Conservation (phyloP, 2,888 invertebrate species). For the Lochmaea crataegi region DNA sequence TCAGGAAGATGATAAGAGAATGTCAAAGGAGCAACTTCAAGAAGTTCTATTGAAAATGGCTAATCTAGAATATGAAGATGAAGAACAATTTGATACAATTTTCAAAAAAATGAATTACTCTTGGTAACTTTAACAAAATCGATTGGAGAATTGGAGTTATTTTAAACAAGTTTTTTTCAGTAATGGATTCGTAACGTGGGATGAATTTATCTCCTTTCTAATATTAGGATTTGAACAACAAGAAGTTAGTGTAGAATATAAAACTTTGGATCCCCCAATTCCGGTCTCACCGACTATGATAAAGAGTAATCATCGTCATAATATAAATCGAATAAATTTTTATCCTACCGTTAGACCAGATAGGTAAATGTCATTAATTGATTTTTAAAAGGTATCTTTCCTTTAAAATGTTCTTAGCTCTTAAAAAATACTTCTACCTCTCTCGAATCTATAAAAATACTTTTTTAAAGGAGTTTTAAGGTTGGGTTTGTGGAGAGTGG, state of each 20-base stretch:
- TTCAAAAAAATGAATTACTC: conserved; percentile 70
- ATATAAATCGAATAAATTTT: conserved; percentile 74
- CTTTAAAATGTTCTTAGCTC: too few species aligned
- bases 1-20: conserved; percentile 62
- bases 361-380: conserved; percentile 12
- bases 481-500: too few species aligned
- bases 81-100: conserved; percentile 70
- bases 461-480: too few species aligned
- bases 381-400: too few species aligned
- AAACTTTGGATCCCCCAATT: conserved; percentile 73
- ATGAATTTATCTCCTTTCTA: conserved; percentile 82
- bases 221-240: conserved; percentile 78
- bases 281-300: conserved; percentile 70
- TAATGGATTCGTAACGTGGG: conserved; percentile 73
- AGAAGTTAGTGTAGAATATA: conserved; percentile 73
- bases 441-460: too few species aligned
- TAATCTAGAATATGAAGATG: conserved; percentile 69
- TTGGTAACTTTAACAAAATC: conserved; percentile 49
- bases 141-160: conserved; percentile 1
- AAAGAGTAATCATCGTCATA: conserved; percentile 77
- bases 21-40: conserved; percentile 65
- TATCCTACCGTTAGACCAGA: conserved; percentile 68
- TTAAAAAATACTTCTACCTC: too few species aligned
- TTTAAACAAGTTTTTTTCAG: conserved; percentile 50
- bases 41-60: conserved; percentile 64